Evolutionary conservation across 1,140 invertebrate species (phyloP).

Genomic region (Heterodera schachtii): DNA sequence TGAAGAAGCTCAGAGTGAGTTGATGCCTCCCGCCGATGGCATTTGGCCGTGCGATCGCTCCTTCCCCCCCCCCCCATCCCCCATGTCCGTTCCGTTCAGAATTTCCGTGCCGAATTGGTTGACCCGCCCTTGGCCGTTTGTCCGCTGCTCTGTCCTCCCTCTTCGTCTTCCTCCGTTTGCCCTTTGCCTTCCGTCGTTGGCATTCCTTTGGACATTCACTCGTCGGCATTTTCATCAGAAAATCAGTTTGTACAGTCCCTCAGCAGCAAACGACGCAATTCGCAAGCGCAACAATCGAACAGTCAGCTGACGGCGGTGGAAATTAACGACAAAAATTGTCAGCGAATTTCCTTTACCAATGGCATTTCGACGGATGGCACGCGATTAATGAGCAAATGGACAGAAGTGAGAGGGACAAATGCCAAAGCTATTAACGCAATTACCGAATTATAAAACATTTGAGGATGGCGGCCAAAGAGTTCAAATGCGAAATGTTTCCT

Average conservation of each 20-base stretch:
- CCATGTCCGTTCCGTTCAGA: not conserved
- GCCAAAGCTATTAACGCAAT: not conserved
- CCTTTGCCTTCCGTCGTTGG: not conserved
- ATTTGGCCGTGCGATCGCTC: not conserved
- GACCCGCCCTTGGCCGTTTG: not conserved
- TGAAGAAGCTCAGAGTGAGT: slow-evolving; percentile 84
- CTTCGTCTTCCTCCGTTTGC: not conserved
- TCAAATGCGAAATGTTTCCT: slow-evolving; percentile 21
- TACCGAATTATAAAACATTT: not conserved
- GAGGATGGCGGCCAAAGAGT: slow-evolving; percentile 16
- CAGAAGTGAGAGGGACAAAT: not conserved
- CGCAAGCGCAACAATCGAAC: not conserved
- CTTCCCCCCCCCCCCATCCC: too few relatives aligned
- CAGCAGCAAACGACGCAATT: not conserved
- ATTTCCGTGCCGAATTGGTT: not conserved
- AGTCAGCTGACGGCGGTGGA: not conserved
- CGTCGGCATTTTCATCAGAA: not conserved
- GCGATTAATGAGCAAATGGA: not conserved
- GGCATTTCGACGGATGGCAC: not conserved
- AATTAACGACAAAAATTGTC: not conserved
- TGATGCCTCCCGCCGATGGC: not conserved
- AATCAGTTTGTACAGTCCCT: not conserved
- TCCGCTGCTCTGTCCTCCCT: not conserved
- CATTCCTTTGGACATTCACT: not conserved
- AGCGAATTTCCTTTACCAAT: not conserved